Evolutionary conservation across 2,888 invertebrate genomes (phyloP), one percentile per base, ranked within the genome.

Genomic region (Cremastinae sp.): DNA sequence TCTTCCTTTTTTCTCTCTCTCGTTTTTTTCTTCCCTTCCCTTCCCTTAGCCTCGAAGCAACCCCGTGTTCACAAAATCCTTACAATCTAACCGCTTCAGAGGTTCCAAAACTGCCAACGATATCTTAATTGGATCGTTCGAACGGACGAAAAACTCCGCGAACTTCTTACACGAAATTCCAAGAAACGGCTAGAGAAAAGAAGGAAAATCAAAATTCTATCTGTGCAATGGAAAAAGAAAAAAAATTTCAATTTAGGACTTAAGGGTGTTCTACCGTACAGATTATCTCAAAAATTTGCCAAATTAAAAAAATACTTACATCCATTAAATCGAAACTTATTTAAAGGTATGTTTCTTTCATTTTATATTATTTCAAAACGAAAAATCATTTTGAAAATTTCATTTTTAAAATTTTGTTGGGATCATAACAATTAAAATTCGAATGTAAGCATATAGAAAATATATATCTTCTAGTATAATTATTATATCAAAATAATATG

Each of bases 91-190:
- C 58, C 62, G 69, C 47, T 20, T 49, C 14, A n/a, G 43, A 9
- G 41, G 2, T 28, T 53, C 16, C 59, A 28, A 14, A 34, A 51
- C 53, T 70, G 62, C 74, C 69, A 76, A 64, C 73, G 64, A 76
- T 76, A 76, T 76, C 76, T 76, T 76, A 76, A 76, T 76, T 76
- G 76, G 76, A 76, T 76, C 76, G 73, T 69, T 76, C 64, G 72
- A 72, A 61, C 71, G 72, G 41, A 5, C 28, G 28, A 28, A 5
- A 28, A 28, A 28, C 28, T 28, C 28, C 2, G 28, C 28, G 28
- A 5, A 28, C 28, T 28, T 28, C 28, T 28, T 66, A 66, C 73
- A 59, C 66, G 72, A 12, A 12, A 45, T 12, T 18, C 65, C 9
- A 10, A 18, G 65, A 49, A n/a, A 14, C 16, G 16, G 4, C 22